Evolutionary conservation across 2,797 vertebrate species (phyloP), one percentile per base, ranked within the genome.

Genomic region (Limnodromus scolopaceus): DNA sequence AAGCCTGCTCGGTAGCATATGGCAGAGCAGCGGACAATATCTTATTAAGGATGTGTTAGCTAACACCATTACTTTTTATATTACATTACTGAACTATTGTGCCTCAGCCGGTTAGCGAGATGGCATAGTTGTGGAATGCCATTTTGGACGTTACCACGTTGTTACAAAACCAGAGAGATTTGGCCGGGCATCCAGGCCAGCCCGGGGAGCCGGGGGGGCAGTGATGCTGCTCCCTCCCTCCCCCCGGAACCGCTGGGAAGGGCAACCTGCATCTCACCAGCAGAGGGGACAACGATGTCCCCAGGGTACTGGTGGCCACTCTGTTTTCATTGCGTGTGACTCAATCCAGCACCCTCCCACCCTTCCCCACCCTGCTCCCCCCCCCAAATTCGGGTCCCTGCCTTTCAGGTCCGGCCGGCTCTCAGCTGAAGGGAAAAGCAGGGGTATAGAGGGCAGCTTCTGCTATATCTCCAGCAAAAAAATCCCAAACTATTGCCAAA

Each of bases 41-140:
- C 98, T 98, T 98, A 98, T 98, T 98, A 98, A 98, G 98, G 98
- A 98, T 97, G 97, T 98, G 98, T 98, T 98, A 97, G 97, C 98
- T 98, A 98, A 98, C 98, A 98, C 97, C 97, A 95, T 98, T 98
- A 97, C 97, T 98, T 97, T 96, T 97, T 98, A 96, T 97, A 98
- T 98, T 97, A 95, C 93, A 97, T 98, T 98, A 98, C 95, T 95
- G 97, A 97, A 97, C 97, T 97, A 97, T 80, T 97, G 97, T 97
- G 97, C 97, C 97, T 97, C 97, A 72, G 95, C 96, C 87, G 89
- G 96, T 98, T 97, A 98, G 97, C 24, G 25, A 93, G 96, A 97
- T 69, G 97, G 94, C 74, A 74, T 93, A 96, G 97, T 97, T 97
- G 97, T 92, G 58, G 68, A 96, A 96, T 89, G 93, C 97, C 94